Conservation (phyloP, 2,113 vertebrate species). For the Uria lomvia region DNA sequence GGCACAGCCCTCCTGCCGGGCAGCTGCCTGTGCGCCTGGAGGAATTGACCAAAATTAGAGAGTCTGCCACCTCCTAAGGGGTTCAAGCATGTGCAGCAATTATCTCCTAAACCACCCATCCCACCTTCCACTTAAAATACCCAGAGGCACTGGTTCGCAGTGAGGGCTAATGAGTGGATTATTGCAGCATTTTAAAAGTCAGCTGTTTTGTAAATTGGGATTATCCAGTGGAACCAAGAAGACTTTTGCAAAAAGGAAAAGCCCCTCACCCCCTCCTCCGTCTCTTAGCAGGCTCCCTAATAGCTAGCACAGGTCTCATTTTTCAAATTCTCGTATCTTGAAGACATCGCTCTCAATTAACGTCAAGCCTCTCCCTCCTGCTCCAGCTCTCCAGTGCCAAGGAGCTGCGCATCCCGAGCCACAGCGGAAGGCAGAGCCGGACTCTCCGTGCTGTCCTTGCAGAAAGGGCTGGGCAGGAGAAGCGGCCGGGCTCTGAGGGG, state of each 20-base stretch:
- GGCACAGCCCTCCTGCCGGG: fast-evolving
- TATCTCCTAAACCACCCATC: background rate
- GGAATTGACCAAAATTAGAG: background rate
- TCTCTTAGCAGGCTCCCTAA: background rate
- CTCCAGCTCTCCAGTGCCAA: background rate
- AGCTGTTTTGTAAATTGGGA: constrained; percentile 24
- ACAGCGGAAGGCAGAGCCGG: background rate
- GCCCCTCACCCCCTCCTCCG: background rate
- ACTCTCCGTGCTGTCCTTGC: background rate
- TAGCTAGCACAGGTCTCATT: background rate
- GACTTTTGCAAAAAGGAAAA: background rate
- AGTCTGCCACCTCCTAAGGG: background rate
- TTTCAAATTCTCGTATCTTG: background rate
- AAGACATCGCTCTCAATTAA: constrained; percentile 6
- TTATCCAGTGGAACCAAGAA: constrained; percentile 7
- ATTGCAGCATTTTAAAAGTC: constrained; percentile 28
- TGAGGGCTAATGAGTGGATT: constrained; percentile 24
- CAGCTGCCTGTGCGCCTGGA: background rate
- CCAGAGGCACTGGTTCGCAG: background rate
- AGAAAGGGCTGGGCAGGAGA: background rate
- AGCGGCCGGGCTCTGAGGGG: fast-evolving
- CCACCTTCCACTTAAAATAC: background rate
- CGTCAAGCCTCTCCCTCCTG: constrained; percentile 4
- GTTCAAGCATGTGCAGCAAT: background rate
- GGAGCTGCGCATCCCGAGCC: background rate